Evolutionary conservation across 2,797 vertebrate species (phyloP), one percentile per base, ranked within the genome.

Genomic region (Geotrypetes seraphini): DNA sequence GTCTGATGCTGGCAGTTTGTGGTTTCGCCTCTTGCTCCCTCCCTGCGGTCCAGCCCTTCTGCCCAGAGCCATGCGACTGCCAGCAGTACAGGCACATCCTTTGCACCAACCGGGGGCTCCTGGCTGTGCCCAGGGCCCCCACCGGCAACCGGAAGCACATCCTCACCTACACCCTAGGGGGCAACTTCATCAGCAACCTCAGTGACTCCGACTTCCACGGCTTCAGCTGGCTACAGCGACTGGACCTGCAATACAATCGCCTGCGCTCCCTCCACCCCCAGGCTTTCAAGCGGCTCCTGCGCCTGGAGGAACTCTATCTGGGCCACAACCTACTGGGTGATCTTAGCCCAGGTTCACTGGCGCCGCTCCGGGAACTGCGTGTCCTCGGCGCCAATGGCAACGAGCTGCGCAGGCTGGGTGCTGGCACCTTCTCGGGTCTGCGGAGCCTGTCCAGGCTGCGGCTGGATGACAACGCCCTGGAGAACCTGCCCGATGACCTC

Each of bases 191-290:
- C 13, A 27, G 63, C 18, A 96, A 92, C 64, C 72, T 97, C 70
- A 89, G 87, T 1, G 86, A 84, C 22, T 70, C 75, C 10, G 91
- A 93, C 71, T 90, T 97, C 53, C 56, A 73, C 18, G 75, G 79
- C 36, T 81, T 90, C 53, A 69, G 69, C 8, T 76, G 81, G 56
- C 78, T 98, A 13, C 69, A 82, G 37, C 71, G 91, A 32, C 69
- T 98, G 45, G 91, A 96, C 61, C 50, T 97, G 47, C 95, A 98
- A 54, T 98, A 89, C 59, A 98, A 97, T 54, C 85, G 82, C 40
- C 91, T 98, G 50, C 78, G 79, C 25, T 71, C 33, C 1, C 72
- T 98, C 22, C 90, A 95, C 16, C 77, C 86, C 3, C 83, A 86
- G 58, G 87, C 91, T 2, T 96, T 98, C 28, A 86, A 89, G 38